Conservation (phyloP, 1,140 invertebrate genomes). For the Pseudoatta argentina region DNA sequence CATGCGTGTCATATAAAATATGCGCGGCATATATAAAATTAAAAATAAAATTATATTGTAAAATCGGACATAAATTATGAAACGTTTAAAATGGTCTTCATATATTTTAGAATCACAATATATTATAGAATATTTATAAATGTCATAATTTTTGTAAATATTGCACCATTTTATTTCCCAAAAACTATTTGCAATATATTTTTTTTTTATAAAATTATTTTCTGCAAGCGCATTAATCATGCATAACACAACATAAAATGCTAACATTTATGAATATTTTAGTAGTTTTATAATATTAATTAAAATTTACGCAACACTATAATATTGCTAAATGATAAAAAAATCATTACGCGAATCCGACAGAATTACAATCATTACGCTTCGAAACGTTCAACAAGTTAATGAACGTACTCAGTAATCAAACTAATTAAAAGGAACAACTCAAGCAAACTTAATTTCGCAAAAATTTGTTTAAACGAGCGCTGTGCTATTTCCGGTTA, state of each 20-base stretch:
- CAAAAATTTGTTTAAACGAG: slow-evolving; percentile 22
- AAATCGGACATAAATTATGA: background rate
- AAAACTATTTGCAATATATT: background rate
- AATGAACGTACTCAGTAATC: background rate
- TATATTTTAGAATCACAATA: background rate
- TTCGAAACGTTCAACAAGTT: slow-evolving; percentile 16
- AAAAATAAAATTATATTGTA: background rate
- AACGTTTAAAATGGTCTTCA: background rate
- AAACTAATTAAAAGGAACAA: slow-evolving; percentile 16
- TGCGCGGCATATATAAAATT: background rate
- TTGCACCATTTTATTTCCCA: background rate
- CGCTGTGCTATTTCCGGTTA: background rate
- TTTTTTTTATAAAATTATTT: slow-evolving; percentile 20
- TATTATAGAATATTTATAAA: slow-evolving; percentile 3
- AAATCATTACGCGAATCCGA: background rate
- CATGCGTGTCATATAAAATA: background rate
- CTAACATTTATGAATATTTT: slow-evolving; percentile 28
- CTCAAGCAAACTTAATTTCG: slow-evolving; percentile 39
- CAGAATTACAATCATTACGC: background rate
- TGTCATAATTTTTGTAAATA: background rate
- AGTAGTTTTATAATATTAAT: background rate
- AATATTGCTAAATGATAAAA: background rate
- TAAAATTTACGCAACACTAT: slow-evolving; percentile 23
- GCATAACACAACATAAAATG: background rate
- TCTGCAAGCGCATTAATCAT: background rate